Base-by-base conservation (phyloP, 1,140 invertebrate genomes). In the Lineus longissimus region DNA sequence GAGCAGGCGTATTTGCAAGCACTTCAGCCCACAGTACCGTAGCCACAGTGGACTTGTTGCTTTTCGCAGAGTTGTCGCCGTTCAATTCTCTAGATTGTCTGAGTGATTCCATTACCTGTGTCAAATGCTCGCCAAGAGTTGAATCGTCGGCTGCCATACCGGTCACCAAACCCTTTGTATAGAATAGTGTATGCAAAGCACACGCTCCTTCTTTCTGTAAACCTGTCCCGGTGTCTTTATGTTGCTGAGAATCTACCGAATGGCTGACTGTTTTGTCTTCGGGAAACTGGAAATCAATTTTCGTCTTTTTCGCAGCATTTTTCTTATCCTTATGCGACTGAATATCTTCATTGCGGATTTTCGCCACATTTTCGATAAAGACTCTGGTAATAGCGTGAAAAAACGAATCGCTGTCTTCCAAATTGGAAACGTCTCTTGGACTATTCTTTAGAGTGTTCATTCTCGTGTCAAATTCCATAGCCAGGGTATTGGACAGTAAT, bases 341-440 rank as follows among this genome's bases (percentile, higher is more conserved):
- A 27, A 51, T 51, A n/a, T 51, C 47, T 9, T 51, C 6, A 7
- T 51, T 51, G 6, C 47, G 47, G 4, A n/a, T 51, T 51, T n/a
- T 51, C 25, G 4, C 47, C 47, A 51, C 47, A 51, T 4, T n/a
- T 7, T 51, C n/a, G 6, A 51, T 27, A 51, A 51, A 51, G 6
- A 51, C 47, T n/a, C 47, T 51, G n/a, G 47, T 51, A n/a, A 51
- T n/a, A 23, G 47, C 47, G 47, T 51, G 47, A 51, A 51, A 51
- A 51, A 51, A 51, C n/a, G 47, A 51, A 51, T 51, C 47, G 47
- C 25, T 4, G n/a, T 51, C 47, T n/a, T 51, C 47, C n/a, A 51
- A 51, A n/a, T 51, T 51, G n/a, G 47, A 6, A 4, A 51, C 47
- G n/a, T 4, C 47, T n/a, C 47, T 51, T 4, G 47, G 6, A 51